Evolutionary conservation across 2,113 vertebrate genomes (phyloP).

Genomic region (Phyllostomus hastatus): DNA sequence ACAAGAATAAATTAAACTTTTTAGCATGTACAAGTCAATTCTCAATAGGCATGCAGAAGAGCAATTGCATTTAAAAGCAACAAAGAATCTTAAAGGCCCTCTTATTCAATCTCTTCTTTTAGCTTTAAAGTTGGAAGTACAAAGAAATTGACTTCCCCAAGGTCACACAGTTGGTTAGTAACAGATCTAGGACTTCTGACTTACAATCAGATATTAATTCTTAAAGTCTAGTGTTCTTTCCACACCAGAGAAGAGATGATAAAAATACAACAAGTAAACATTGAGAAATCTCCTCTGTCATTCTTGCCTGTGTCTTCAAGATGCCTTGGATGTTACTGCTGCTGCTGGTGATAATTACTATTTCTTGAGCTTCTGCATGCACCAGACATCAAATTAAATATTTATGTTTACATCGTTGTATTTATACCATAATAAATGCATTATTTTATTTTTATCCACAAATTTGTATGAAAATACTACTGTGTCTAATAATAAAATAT

Average conservation of each 20-base stretch:
- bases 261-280: neutral
- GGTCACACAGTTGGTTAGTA: neutral
- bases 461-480: neutral
- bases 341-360: neutral
- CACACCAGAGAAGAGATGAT: neutral
- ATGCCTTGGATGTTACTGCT: neutral
- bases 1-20: neutral
- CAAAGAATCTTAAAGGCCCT: neutral
- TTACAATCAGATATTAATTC: neutral
- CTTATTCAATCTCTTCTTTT: neutral
- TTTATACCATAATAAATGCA: neutral
- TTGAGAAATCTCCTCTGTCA: neutral
- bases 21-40: neutral
- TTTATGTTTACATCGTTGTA: neutral
- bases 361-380: neutral
- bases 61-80: neutral
- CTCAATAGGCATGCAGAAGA: neutral
- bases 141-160: neutral
- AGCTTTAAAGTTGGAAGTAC: neutral
- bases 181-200: neutral
- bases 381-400: neutral
- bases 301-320: neutral
- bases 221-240: neutral
- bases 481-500: neutral
- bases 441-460: neutral